Evolutionary conservation across 2,888 invertebrate species (phyloP).

Genomic region (Sialis lutaria): DNA sequence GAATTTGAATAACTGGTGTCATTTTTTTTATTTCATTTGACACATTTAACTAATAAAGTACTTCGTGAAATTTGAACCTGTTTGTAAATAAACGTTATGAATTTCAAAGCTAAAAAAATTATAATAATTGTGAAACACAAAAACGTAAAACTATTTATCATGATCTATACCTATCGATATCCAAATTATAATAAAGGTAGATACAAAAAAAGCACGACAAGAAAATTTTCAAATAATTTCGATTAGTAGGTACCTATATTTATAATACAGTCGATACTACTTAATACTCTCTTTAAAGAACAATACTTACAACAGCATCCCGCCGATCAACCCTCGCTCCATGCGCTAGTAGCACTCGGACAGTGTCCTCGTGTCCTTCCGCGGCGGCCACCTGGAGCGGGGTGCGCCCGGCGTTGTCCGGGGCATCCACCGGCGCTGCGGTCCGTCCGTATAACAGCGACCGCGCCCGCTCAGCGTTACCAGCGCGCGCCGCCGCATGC

Average conservation of each 20-base stretch:
- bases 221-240: too few relatives aligned
- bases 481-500: conserved; percentile 23
- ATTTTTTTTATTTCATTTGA: too few relatives aligned
- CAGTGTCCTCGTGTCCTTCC: conserved; percentile 63
- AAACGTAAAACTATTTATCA: too few relatives aligned
- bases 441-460: conserved; percentile 14
- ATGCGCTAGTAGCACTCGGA: conserved; percentile 47
- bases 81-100: too few relatives aligned
- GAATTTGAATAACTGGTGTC: too few relatives aligned
- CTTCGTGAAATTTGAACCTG: too few relatives aligned
- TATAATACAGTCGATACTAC: not conserved
- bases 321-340: conserved; percentile 50
- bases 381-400: conserved; percentile 65
- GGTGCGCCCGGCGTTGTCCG: conserved; percentile 44
- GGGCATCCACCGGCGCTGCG: conserved; percentile 28
- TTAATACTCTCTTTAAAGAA: not conserved
- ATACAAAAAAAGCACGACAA: too few relatives aligned
- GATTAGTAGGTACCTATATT: not conserved
- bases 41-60: too few relatives aligned
- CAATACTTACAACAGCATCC: conserved; percentile 49
- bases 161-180: too few relatives aligned
- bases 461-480: conserved; percentile 21
- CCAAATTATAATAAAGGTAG: too few relatives aligned
- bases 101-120: too few relatives aligned
- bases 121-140: too few relatives aligned